Conservation (phyloP, 2,888 invertebrate species). For the Entomobrya proxima region DNA sequence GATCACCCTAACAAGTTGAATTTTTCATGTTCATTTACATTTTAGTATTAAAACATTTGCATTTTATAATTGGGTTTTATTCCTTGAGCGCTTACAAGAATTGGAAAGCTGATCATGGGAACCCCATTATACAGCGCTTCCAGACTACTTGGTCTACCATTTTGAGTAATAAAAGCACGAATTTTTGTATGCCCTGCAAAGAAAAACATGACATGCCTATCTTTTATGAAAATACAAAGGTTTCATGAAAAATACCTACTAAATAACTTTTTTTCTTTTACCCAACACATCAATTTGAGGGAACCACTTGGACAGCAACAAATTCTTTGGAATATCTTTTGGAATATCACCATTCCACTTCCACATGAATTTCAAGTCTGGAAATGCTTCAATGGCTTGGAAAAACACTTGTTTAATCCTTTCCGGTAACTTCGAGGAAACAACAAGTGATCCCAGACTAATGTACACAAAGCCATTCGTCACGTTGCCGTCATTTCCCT, state of each 20-base stretch:
- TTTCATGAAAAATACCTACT: neutral
- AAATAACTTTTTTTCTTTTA: conserved; percentile 10
- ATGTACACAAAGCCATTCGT: conserved; percentile 72
- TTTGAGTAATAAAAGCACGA: conserved; percentile 41
- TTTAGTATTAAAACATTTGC: too few species aligned
- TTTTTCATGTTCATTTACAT: neutral
- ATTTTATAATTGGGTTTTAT: neutral
- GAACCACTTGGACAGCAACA: conserved; percentile 73
- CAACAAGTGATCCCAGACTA: conserved; percentile 67
- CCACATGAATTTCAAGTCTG: conserved; percentile 72
- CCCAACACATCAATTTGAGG: conserved; percentile 75
- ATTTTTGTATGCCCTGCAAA: conserved; percentile 39
- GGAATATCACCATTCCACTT: conserved; percentile 74
- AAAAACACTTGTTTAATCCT: conserved; percentile 65
- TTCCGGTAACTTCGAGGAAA: conserved; percentile 42
- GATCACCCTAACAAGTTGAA: conserved; percentile 44
- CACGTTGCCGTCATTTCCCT: neutral
- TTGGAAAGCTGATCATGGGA: conserved; percentile 62
- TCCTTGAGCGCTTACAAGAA: conserved; percentile 43
- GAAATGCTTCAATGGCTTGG: conserved; percentile 58
- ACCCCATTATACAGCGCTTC: conserved; percentile 56
- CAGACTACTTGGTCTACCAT: conserved; percentile 30
- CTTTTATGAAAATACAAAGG: neutral
- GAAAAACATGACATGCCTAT: too few species aligned
- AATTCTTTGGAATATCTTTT: conserved; percentile 71